Conservation (phyloP, 2,113 vertebrate genomes). For the Epinephelus fuscoguttatus region DNA sequence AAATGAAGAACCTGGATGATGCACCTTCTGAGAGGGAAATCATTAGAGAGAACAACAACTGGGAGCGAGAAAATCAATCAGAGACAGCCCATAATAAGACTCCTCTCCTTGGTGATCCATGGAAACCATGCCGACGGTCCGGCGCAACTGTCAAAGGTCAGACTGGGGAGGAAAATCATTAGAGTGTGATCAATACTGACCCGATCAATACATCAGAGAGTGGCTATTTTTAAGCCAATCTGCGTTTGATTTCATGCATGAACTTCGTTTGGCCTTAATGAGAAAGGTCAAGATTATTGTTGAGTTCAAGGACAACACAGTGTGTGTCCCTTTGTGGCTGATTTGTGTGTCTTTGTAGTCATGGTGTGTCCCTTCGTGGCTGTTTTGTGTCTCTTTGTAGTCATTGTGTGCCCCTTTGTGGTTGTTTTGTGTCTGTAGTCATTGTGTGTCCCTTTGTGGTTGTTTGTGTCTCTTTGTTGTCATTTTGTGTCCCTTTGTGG, state of each 20-base stretch:
- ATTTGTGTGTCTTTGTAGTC: too few relatives aligned
- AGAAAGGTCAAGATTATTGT: background rate
- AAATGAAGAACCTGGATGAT: constrained; percentile 56
- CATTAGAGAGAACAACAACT: background rate
- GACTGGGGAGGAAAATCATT: constrained; percentile 37
- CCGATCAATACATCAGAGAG: constrained; percentile 5
- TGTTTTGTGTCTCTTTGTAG: too few relatives aligned
- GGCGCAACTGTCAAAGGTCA: constrained; percentile 81
- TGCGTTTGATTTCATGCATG: background rate
- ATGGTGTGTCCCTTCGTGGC: too few relatives aligned
- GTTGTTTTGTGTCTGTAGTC: too few relatives aligned
- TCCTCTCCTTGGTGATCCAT: constrained; percentile 61
- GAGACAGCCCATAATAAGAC: constrained; percentile 53
- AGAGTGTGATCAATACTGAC: constrained; percentile 27
- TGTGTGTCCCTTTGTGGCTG: background rate
- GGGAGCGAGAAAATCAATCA: constrained; percentile 45
- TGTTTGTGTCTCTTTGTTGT: too few relatives aligned
- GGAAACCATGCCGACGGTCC: constrained; percentile 77
- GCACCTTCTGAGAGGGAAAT: constrained; percentile 25
- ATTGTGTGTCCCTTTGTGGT: too few relatives aligned
- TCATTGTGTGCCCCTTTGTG: too few relatives aligned
- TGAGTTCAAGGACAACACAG: background rate
- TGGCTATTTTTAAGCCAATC: background rate
- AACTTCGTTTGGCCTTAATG: constrained; percentile 14
- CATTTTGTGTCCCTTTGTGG: too few relatives aligned